Evolutionary conservation across 2,113 vertebrate species (phyloP), one percentile per base, ranked within the genome.

Genomic region (Telmatochromis sp.): DNA sequence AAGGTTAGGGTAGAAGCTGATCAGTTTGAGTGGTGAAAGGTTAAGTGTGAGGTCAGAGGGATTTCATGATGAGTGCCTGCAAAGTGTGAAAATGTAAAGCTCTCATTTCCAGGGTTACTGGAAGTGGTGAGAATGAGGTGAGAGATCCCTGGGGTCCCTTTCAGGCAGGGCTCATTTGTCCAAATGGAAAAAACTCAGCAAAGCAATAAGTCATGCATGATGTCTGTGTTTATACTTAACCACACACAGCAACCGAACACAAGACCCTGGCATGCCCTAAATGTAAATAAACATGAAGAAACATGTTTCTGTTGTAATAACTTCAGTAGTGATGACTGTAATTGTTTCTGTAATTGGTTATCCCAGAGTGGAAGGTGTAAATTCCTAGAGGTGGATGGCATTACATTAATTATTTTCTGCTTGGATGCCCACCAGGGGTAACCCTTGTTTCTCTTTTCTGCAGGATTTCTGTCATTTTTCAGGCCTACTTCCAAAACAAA

Each of bases 121-220:
- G 17, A 90, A 81, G 79, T 81, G 73, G 80, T 84, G 86, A 91
- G 42, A 37, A n/a, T 58, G 83, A 90, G 68, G 89, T 88, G 73
- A 5, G 2, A 87, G 73, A 83, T 92, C 93, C 89, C 90, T 2
- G 2, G 90, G 58, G 92, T 31, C 49, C 15, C 55, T 53, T 89
- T 80, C 80, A 88, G 51, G 33, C 4, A 15, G 26, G 70, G 51
- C 23, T 81, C 54, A 83, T 95, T 93, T 88, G 81, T 93, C 78
- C 81, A 88, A 88, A 91, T 85, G 70, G 37, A 63, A 49, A 88
- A 88, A 89, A 85, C 53, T 89, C 82, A 87, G 83, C 78, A 83
- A 23, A 45, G 79, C 78, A 88, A 92, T 94, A 90, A 90, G 84
- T 91, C 93, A 93, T 65, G 17, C 80, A 80, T 87, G 86, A 92